phyloP scores from a whole-genome alignment of 2,888 invertebrate genomes.

The Sarcophaga variegata region DNA sequence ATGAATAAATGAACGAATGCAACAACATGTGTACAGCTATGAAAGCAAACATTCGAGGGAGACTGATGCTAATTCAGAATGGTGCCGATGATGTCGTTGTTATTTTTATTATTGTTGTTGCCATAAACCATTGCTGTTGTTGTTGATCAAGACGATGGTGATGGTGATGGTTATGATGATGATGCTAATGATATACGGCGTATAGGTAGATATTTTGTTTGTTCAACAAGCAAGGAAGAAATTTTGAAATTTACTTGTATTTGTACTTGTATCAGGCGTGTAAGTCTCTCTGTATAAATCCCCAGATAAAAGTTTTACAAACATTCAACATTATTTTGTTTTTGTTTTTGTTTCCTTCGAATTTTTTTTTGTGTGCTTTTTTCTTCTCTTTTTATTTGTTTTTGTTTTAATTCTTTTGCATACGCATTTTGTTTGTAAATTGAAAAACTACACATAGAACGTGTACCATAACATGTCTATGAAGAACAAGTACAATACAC shows the following conservation, averaged over 20 bases:
- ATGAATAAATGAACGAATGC: not conserved
- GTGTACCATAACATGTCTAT: not conserved
- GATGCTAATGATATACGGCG: not conserved
- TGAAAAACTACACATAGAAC: conserved; percentile 24
- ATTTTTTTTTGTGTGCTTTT: too few relatives aligned
- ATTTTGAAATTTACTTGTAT: not conserved
- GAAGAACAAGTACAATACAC: not conserved
- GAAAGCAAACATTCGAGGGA: not conserved
- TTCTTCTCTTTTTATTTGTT: too few relatives aligned
- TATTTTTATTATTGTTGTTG: too few relatives aligned
- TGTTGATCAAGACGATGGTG: too few relatives aligned
- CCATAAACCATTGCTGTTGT: too few relatives aligned
- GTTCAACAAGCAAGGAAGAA: conserved; percentile 15
- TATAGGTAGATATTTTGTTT: not conserved
- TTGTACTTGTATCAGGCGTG: conserved; percentile 5
- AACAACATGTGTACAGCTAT: not conserved
- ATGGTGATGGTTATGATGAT: not conserved
- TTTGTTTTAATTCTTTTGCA: conserved; percentile 15
- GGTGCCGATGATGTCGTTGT: too few relatives aligned
- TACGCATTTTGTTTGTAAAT: conserved; percentile 47
- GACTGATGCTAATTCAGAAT: not conserved
- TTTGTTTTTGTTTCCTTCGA: not conserved
- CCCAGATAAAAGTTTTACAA: conserved; percentile 54
- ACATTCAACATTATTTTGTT: conserved; percentile 34
- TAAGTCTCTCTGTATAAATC: conserved; percentile 35